Base-by-base conservation (phyloP, 2,888 invertebrate genomes). In the Sclerodermus sp. region DNA sequence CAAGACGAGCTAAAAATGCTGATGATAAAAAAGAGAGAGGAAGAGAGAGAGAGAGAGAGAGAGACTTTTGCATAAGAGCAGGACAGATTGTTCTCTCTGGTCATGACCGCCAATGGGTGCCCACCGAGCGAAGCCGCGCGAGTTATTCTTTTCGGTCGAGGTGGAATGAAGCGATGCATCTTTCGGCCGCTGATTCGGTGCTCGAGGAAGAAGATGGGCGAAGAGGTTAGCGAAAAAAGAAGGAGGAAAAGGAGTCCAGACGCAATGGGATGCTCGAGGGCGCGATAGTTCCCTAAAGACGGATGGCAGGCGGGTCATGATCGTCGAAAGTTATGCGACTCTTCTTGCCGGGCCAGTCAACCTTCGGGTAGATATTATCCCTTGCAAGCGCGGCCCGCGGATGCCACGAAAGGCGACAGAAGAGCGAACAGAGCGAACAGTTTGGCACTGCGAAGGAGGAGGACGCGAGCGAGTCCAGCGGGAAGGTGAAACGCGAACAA, bases 161-260 rank as follows among this genome's bases (percentile, higher is more conserved):
- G 58, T 51, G 58, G 65, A 73, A 73, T 73, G 68, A 69, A 73
- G 74, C 68, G 62, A 72, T 71, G 71, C 58, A 71, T 72, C 70
- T 71, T 68, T 62, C 58, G 45, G 37, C 46, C 4, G 47, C 41
- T 41, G 57, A 45, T 45, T 55, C 43, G 48, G 23, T 47, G 47
- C 4, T 23, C 23, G 23, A 23, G 23, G 8, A 30, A 42, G 36
- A 39, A 47, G 41, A 53, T 46, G 51, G 53, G 47, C 37, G 45
- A 40, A 55, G 32, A n/a, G 40, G 4, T 47, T 42, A 45, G 45
- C 40, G 41, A 51, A 43, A 47, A 48, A 42, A 47, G 38, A 42
- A 9, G 8, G 36, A 30, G 30, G 23, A 42, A 42, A 13, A 17
- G 36, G 38, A 36, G 38, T 23, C 36, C 9, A 32, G 32, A 37